phyloP scores from a whole-genome alignment of 2,888 invertebrate species.

The Abrostola triplasia region DNA sequence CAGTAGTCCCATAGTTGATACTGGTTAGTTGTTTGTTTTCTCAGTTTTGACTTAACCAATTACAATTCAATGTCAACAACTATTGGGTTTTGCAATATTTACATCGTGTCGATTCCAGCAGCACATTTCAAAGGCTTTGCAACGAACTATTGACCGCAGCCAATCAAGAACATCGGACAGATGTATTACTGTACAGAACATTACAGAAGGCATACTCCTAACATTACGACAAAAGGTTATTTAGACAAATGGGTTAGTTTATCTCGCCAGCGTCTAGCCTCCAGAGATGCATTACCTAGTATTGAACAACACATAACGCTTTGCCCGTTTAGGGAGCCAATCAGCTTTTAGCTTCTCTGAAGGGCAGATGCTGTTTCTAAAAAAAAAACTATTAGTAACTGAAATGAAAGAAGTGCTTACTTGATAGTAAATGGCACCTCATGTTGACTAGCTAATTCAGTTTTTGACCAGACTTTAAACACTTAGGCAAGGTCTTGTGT shows the following conservation, averaged over 20 bases:
- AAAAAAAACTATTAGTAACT: too few relatives aligned
- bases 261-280: not conserved
- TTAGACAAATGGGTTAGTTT: not conserved
- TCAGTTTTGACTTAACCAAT: too few relatives aligned
- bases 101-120: not conserved
- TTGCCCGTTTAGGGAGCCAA: not conserved
- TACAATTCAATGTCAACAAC: too few relatives aligned
- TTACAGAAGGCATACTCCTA: constrained; percentile 2
- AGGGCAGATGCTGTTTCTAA: not conserved
- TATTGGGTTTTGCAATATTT: too few relatives aligned
- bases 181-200: not conserved
- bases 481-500: too few relatives aligned
- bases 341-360: not conserved
- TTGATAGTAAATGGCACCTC: too few relatives aligned
- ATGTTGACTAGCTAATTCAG: too few relatives aligned
- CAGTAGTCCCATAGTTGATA: too few relatives aligned
- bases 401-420: too few relatives aligned
- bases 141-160: constrained; percentile 3
- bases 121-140: not conserved
- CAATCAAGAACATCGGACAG: constrained; percentile 9
- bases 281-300: not conserved
- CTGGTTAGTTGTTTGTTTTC: too few relatives aligned
- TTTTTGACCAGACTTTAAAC: too few relatives aligned
- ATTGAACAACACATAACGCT: not conserved
- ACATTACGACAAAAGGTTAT: not conserved